These are phyloP conservation scores for Tillus elongatus DNA, from an alignment of 2,888 invertebrate species.

Conservation along the genomic window DNA sequence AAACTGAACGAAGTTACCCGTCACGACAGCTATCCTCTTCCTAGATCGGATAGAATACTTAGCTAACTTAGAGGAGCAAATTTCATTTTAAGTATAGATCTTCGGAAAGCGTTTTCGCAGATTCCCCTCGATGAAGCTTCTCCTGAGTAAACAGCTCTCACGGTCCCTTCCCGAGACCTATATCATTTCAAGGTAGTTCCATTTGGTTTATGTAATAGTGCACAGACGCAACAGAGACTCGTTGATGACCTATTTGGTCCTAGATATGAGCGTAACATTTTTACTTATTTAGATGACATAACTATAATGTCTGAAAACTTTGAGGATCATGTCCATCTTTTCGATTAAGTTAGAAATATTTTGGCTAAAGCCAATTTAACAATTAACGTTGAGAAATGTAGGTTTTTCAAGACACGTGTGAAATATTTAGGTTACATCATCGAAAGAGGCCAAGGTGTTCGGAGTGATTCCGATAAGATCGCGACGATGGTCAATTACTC, in stretches of 20 bases:
- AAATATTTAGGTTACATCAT: neutral
- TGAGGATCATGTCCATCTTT: neutral
- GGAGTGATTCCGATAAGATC: no score
- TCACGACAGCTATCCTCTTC: neutral
- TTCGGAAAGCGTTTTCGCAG: neutral
- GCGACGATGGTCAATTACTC: no score
- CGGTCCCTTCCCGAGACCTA: neutral
- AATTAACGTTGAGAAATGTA: neutral
- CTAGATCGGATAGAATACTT: neutral
- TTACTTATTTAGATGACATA: neutral
- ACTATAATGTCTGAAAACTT: neutral
- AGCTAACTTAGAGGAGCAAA: neutral
- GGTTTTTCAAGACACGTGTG: neutral
- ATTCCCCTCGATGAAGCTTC: neutral
- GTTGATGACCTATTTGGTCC: neutral
- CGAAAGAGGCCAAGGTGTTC: no score
- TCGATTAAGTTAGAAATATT: neutral
- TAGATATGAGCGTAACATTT: neutral
- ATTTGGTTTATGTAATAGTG: neutral
- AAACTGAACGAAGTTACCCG: neutral
- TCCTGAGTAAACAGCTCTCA: neutral
- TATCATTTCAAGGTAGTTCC: neutral
- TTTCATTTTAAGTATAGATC: neutral
- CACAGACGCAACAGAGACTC: constrained; percentile 1
- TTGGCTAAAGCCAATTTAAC: neutral